Conservation (phyloP, 2,797 vertebrate genomes). For the Catostomus latipinnis region DNA sequence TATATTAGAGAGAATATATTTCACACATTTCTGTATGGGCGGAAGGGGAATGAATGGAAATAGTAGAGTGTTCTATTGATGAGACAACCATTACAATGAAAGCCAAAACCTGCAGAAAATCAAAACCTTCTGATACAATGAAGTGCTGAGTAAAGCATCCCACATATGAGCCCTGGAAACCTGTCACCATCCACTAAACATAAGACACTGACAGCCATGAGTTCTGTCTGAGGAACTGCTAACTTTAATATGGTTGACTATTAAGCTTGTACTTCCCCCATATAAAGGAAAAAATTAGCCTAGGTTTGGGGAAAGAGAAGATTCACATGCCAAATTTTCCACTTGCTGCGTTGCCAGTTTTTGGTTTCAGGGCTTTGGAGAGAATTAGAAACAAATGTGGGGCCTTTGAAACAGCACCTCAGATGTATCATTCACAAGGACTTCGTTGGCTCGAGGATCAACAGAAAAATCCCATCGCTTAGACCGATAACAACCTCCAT, state of each 20-base stretch:
- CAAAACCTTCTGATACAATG: constrained; percentile 56
- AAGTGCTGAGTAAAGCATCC: neutral
- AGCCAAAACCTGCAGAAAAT: constrained; percentile 67
- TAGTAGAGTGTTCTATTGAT: constrained; percentile 71
- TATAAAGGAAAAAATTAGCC: constrained; percentile 74
- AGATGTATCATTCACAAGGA: constrained; percentile 34
- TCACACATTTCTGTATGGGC: constrained; percentile 69
- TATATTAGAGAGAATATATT: constrained; percentile 55
- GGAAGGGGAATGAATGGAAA: constrained; percentile 61
- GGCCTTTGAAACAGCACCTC: constrained; percentile 65
- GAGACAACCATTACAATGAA: constrained; percentile 56
- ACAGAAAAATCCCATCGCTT: constrained; percentile 64
- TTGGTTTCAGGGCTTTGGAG: constrained; percentile 46
- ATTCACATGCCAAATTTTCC: constrained; percentile 62
- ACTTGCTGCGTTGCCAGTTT: constrained; percentile 52
- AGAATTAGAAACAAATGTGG: constrained; percentile 79
- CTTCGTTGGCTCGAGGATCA: constrained; percentile 58
- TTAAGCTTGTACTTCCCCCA: constrained; percentile 71
- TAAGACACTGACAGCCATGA: constrained; percentile 59
- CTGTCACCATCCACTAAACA: neutral
- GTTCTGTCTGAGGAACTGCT: constrained; percentile 63
- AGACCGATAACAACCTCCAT: constrained; percentile 52
- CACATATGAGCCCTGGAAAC: neutral
- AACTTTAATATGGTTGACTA: constrained; percentile 67
- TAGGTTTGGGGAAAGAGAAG: constrained; percentile 41